Evolutionary conservation across 2,797 vertebrate genomes (phyloP).

Genomic region (Centropyge bicolor): DNA sequence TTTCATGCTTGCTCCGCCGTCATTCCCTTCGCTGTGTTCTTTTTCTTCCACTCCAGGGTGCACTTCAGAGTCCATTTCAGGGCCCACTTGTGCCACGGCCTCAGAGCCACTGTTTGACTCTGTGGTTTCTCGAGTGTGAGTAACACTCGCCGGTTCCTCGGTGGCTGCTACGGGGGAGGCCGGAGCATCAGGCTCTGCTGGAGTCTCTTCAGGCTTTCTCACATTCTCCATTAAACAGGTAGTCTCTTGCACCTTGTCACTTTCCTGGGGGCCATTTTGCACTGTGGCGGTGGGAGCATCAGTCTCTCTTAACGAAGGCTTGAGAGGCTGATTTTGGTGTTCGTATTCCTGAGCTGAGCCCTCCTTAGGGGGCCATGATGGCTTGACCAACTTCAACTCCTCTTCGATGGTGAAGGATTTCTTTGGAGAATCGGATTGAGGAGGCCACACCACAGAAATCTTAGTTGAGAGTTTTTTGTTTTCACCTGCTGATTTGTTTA

Average conservation of each 20-base stretch:
- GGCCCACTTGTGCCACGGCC: conserved; percentile 46
- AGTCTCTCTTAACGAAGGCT: conserved; percentile 64
- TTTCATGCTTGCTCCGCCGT: conserved; percentile 45
- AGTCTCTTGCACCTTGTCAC: conserved; percentile 27
- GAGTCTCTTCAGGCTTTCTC: conserved; percentile 55
- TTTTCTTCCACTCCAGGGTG: conserved; percentile 41
- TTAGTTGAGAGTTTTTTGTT: conserved; percentile 88
- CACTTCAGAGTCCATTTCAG: conserved; percentile 65
- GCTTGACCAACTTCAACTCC: conserved; percentile 89
- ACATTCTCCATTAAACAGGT: conserved; percentile 34
- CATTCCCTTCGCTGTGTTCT: conserved; percentile 46
- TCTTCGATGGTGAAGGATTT: conserved; percentile 88
- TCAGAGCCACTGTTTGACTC: conserved; percentile 59
- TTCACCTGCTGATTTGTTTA: conserved; percentile 73
- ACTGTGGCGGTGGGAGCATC: conserved; percentile 60
- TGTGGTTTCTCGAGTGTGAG: conserved; percentile 46
- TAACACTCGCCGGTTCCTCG: conserved; percentile 35
- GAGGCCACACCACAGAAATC: conserved; percentile 94
- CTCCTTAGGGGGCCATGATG: conserved; percentile 92
- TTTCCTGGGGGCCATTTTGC: conserved; percentile 67
- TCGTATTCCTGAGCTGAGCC: conserved; percentile 68
- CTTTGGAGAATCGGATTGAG: conserved; percentile 86
- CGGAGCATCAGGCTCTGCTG: conserved; percentile 7
- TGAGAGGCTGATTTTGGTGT: conserved; percentile 54
- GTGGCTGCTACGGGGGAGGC: conserved; percentile 14